These are phyloP conservation scores for Raja brachyura DNA, from an alignment of 2,113 vertebrate species.

Conservation along the genomic window DNA sequence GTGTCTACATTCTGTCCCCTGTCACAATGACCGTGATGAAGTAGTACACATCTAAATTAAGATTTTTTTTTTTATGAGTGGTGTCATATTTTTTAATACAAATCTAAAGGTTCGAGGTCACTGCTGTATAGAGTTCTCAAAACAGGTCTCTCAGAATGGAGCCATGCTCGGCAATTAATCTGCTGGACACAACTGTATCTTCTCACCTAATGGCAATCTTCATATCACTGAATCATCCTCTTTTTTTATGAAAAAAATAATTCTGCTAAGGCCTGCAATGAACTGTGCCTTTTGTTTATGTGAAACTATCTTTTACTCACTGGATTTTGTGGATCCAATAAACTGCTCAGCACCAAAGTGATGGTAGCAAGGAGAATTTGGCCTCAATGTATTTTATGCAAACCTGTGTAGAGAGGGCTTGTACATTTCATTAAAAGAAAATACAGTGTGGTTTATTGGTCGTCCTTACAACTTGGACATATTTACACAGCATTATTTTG, in stretches of 20 bases:
- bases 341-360: constrained; percentile 48
- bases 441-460: background rate
- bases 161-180: background rate
- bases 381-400: constrained; percentile 44
- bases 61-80: constrained; percentile 51
- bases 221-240: constrained; percentile 45
- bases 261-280: constrained; percentile 50
- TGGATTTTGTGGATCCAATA: constrained; percentile 54
- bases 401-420: constrained; percentile 39
- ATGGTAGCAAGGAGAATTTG: constrained; percentile 43
- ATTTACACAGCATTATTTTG: background rate
- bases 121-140: background rate
- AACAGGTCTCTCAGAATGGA: background rate
- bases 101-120: constrained; percentile 25
- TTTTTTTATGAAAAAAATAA: constrained; percentile 46
- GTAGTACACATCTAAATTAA: constrained; percentile 53
- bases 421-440: constrained; percentile 4
- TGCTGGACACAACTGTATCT: constrained; percentile 42
- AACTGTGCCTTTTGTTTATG: constrained; percentile 56
- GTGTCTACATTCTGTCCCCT: constrained; percentile 65
- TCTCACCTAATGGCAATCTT: constrained; percentile 51
- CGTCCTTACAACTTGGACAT: background rate
- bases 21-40: constrained; percentile 57
- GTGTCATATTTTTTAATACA: constrained; percentile 42
- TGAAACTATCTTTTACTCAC: constrained; percentile 58